Base-by-base conservation (phyloP, 2,888 invertebrate genomes). In the Endomychus coccineus region DNA sequence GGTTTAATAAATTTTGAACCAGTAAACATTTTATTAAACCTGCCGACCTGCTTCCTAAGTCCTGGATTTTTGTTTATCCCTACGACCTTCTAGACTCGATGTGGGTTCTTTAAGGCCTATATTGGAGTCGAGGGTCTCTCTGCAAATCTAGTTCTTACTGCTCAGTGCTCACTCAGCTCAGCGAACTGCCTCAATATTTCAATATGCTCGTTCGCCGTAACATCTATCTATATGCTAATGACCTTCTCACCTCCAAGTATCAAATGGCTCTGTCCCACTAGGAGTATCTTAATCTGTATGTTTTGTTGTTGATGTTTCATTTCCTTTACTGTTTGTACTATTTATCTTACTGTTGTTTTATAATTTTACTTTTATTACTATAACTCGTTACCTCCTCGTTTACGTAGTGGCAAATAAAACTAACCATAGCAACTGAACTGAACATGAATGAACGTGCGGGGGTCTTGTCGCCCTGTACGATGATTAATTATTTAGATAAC, bases 171-270 rank as follows among this genome's bases (percentile, higher is more conserved):
- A 37, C 21, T 19, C n/a, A 36, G 36, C 36, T 34, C 34, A 34
- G 34, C 39, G 32, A n/a, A n/a, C n/a, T n/a, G n/a, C n/a, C n/a
- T n/a, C n/a, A n/a, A 46, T 55, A 46, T 49, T 54, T 55, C 46
- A 54, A 52, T 53, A 51, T 52, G 53, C 54, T 60, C 56, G 56
- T 52, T 54, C 56, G 58, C 52, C 56, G 58, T 59, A 48, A 48
- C 16, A 27, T 51, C 55, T 58, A 55, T 61, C 57, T 61, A 53
- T 55, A 54, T 58, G 58, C 59, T 55, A 61, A 60, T 57, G 59
- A 63, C 62, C 65, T 67, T 66, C 67, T 68, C 65, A 67, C 69
- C 70, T 71, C 70, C 70, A 71, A 71, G 70, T 71, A 71, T 71
- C 70, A 71, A 69, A 68, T 66, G 67, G 68, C 68, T 68, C 69